A percentile compares a stretch with the other conserved stretches of the same genome.
phyloP scores from a whole-genome alignment of 2,797 vertebrate species.

The Tragelaphus oryx region DNA sequence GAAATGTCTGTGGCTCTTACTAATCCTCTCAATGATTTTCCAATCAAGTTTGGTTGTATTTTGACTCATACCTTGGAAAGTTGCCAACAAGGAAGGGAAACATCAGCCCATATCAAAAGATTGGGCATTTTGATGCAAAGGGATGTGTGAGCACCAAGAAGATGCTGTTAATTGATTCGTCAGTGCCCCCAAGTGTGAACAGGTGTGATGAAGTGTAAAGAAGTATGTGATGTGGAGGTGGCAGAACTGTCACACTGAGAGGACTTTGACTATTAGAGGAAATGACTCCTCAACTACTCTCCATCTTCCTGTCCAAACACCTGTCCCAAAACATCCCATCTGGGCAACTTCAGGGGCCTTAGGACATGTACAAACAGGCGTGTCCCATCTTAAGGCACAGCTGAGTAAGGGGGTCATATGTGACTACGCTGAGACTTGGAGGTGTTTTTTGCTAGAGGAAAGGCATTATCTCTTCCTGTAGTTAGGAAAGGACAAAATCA shows the following conservation, averaged over 20 bases:
- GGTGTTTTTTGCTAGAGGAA: neutral
- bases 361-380: neutral
- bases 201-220: conserved; percentile 77
- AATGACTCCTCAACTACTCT: neutral
- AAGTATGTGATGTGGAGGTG: conserved; percentile 68
- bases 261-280: neutral
- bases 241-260: conserved; percentile 68
- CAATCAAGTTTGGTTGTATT: conserved; percentile 15
- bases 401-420: neutral
- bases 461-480: neutral
- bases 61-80: conserved; percentile 60
- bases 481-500: neutral
- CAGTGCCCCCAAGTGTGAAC: conserved; percentile 74
- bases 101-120: conserved; percentile 59
- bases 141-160: conserved; percentile 64
- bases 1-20: neutral
- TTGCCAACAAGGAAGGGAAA: conserved; percentile 57
- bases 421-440: neutral
- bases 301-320: neutral
- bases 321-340: neutral
- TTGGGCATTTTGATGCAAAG: conserved; percentile 68
- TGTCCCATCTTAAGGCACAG: conserved; percentile 9
- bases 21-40: neutral
- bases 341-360: neutral
- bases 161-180: conserved; percentile 75